Base-by-base conservation (phyloP, 2,888 invertebrate genomes). In the Apomyelois bistriatella region DNA sequence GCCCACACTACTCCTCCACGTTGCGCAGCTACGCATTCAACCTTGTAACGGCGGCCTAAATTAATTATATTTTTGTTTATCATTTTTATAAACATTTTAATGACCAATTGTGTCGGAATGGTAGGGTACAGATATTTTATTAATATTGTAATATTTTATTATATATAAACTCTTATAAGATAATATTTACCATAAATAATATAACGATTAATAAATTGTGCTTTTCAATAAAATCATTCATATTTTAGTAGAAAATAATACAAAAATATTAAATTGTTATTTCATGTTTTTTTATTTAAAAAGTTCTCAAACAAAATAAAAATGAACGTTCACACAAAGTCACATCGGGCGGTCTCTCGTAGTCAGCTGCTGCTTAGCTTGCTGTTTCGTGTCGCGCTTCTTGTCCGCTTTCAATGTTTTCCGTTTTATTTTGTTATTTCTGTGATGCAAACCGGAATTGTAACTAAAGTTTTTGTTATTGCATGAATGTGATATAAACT, bases 311-410 rank as follows among this genome's bases (percentile, higher is more conserved):
- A 16, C 3, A 16, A 10, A 9, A 13, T 10, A 9, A 9, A 8
- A 40, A 9, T 10, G 8, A 17, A 65, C 85, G 79, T 66, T 59
- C 53, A 48, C 72, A 64, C 85, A 87, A 90, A 72, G 89, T 81
- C 66, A 81, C 65, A 62, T 64, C 79, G 73, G 65, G 69, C 84
- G 68, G 73, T 69, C 76, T 66, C 69, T 72, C 75, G 75, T 80
- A 92, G 93, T 93, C 93, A 93, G 93, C 93, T 93, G 93, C 93
- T 93, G 92, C 92, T 92, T 93, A 89, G 91, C 92, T 92, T 92
- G 92, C 92, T 91, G 92, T 92, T 92, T 91, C 92, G 92, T 90
- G 90, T 90, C 90, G 91, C 91, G 91, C 91, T 91, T 91, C 85
- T 90, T 90, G 90, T 90, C 87, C 85, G 91, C 91, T 91, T 91